These are phyloP conservation scores for Proterorhinus semilunaris DNA, from an alignment of 2,113 vertebrate genomes.

Conservation along the genomic window DNA sequence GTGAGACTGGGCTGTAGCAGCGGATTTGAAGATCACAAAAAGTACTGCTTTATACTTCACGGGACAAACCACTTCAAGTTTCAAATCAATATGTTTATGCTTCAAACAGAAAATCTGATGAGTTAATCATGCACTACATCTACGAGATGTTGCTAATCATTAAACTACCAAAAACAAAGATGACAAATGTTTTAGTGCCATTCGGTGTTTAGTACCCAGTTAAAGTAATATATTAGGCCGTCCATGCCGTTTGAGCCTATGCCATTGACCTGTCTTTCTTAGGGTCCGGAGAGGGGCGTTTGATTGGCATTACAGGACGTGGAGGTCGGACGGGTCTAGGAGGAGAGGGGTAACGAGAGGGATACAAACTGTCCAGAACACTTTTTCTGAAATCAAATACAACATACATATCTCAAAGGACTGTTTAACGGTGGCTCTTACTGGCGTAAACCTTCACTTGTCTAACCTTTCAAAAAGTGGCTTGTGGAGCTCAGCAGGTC, in stretches of 20 bases:
- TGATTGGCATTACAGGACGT: conserved; percentile 40
- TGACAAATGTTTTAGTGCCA: no score
- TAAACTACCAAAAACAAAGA: no score
- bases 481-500: conserved; percentile 28
- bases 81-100: no score
- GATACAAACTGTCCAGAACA: conserved; percentile 71
- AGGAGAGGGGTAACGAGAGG: conserved; percentile 60
- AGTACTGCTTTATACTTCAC: not conserved
- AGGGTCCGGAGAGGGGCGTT: conserved; percentile 43
- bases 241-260: conserved; percentile 35
- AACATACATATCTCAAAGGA: conserved; percentile 22
- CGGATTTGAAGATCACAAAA: no score
- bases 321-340: conserved; percentile 45
- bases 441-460: not conserved
- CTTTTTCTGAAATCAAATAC: conserved; percentile 61
- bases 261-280: conserved; percentile 61
- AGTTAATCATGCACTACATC: no score
- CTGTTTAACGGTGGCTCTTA: not conserved
- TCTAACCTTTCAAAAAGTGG: conserved; percentile 75
- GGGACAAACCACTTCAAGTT: no score
- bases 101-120: no score
- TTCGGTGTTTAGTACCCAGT: no score
- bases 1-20: no score
- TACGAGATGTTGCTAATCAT: no score
- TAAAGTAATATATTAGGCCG: not conserved